Conservation (phyloP, 2,888 invertebrate genomes). For the Yponomeuta sedellus region DNA sequence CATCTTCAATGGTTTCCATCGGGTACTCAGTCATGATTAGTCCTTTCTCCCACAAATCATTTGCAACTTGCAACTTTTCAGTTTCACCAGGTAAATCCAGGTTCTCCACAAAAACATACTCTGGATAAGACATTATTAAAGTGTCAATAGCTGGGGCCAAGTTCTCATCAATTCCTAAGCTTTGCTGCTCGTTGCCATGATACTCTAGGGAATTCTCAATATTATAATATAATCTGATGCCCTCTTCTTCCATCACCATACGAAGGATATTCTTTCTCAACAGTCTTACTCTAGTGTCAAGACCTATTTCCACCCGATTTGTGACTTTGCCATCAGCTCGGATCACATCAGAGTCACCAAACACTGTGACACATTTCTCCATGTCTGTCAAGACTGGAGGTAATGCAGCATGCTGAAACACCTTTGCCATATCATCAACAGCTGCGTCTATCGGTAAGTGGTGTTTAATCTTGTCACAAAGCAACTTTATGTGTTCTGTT, state of each 20-base stretch:
- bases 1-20: conserved; percentile 61
- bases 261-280: conserved; percentile 73
- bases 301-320: conserved; percentile 80
- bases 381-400: conserved; percentile 85
- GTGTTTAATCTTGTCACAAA: conserved; percentile 77
- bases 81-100: conserved; percentile 80
- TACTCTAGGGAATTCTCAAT: conserved; percentile 91
- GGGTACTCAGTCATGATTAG: conserved; percentile 84
- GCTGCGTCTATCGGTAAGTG: conserved; percentile 84
- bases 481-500: conserved; percentile 60
- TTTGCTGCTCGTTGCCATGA: conserved; percentile 84
- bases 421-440: conserved; percentile 90
- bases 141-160: conserved; percentile 82
- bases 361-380: conserved; percentile 83
- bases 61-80: conserved; percentile 80
- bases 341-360: conserved; percentile 83
- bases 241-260: conserved; percentile 79
- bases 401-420: conserved; percentile 89
- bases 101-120: conserved; percentile 82
- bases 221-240: conserved; percentile 84
- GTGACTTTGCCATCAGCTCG: conserved; percentile 76
- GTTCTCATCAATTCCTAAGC: conserved; percentile 82
- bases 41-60: conserved; percentile 89
- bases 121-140: conserved; percentile 85
- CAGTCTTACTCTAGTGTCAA: conserved; percentile 79